These are phyloP conservation scores for Caenorhabditis uteleia DNA, from an alignment of 2,888 invertebrate genomes.

Conservation along the genomic window DNA sequence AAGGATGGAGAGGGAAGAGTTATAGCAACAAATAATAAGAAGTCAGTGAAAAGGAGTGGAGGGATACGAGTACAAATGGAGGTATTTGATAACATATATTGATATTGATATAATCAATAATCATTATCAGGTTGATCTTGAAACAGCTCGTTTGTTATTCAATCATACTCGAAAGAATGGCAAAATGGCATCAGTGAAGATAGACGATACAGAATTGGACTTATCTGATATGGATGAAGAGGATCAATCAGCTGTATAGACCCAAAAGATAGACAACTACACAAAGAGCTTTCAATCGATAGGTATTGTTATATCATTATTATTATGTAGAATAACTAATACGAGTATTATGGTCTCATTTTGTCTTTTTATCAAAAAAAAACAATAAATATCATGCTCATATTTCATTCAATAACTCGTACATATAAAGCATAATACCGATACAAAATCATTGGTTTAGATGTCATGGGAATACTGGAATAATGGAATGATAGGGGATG, in stretches of 20 bases:
- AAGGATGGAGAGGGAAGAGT: constrained; percentile 13
- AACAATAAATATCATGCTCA: too few species aligned
- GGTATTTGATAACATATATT: too few species aligned
- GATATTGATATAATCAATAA: too few species aligned
- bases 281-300: too few species aligned
- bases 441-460: not conserved
- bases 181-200: constrained; percentile 15
- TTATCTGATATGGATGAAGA: constrained; percentile 22
- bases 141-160: constrained; percentile 30
- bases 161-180: constrained; percentile 31
- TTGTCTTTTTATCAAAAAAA: too few species aligned
- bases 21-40: constrained; percentile 4
- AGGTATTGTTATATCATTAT: too few species aligned
- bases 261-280: too few species aligned
- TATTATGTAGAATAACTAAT: too few species aligned
- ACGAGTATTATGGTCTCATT: too few species aligned
- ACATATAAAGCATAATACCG: not conserved
- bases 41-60: constrained; percentile 4
- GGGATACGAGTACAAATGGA: constrained; percentile 37
- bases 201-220: constrained; percentile 16
- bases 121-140: constrained; percentile 30
- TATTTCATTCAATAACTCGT: not conserved
- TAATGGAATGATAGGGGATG: too few species aligned
- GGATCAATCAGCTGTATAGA: too few species aligned
- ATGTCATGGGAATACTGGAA: too few species aligned